Base-by-base conservation (phyloP, 1,140 invertebrate genomes). In the Acromyrmex echinatior region DNA sequence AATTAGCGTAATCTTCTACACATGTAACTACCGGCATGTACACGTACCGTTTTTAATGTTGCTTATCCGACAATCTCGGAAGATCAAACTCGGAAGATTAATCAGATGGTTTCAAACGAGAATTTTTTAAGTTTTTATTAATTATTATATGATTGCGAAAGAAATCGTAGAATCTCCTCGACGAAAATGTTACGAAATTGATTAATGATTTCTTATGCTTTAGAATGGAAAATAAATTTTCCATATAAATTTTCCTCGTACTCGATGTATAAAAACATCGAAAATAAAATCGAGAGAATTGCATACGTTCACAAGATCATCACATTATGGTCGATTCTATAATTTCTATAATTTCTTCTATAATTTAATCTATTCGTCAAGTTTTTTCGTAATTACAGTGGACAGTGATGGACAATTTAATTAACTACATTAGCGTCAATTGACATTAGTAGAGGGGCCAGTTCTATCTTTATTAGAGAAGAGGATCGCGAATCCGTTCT, bases 351-450 rank as follows among this genome's bases (percentile, higher is more conserved):
- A 60, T 9, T 58, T 76, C 18, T 14, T 3, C 10, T 3, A 5
- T 18, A 35, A 25, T 74, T 58, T 58, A 25, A 60, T 76, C 31
- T 18, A 63, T 78, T 63, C 25, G 7, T 5, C 0, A 9, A 31
- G 6, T 25, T 14, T 51, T 28, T 62, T 25, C 60, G 25, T 18
- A 58, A 45, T 77, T 77, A 45, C 9, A 39, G 53, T 31, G 16
- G 58, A 45, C 39, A 65, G 25, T 31, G 77, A 71, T 10, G 10
- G 28, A 56, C 14, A 70, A 58, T 71, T 81, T 28, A 56, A 49
- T 81, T 58, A 71, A 28, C 28, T 25, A 21, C 35, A 45, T 58
- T 71, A 71, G 51, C 18, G 53, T 18, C 53, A 6, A 3, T 35
- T 66, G 28, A 35, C 28, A 14, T 80, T 45, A 51, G n/a, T 39